phyloP scores from a whole-genome alignment of 2,113 vertebrate species.

The Onychostoma macrolepis region DNA sequence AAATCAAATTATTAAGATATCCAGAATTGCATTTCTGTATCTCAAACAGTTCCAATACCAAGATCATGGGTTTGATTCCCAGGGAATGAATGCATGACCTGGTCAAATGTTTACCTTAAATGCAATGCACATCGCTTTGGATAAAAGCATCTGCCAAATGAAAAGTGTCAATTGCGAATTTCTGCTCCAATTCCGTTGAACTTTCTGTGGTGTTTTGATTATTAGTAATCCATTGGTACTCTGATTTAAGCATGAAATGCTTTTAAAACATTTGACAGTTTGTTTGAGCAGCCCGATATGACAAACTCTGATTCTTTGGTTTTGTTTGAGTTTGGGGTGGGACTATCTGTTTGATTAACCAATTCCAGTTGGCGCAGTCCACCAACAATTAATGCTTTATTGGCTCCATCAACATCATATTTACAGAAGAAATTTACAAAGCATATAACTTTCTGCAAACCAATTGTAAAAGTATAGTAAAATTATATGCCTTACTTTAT shows the following conservation, averaged over 20 bases:
- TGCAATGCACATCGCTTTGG: not conserved
- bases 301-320: not conserved
- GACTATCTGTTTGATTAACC: not conserved
- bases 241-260: not conserved
- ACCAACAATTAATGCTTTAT: too few relatives aligned
- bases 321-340: not conserved
- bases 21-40: not conserved
- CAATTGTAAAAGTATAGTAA: too few relatives aligned
- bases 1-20: not conserved
- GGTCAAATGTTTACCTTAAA: not conserved
- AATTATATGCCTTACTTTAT: too few relatives aligned
- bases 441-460: too few relatives aligned
- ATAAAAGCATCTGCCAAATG: not conserved
- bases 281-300: not conserved
- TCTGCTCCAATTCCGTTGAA: not conserved
- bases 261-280: not conserved
- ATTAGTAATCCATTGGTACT: not conserved
- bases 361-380: not conserved
- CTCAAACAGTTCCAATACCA: not conserved
- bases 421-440: too few relatives aligned
- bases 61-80: not conserved
- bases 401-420: too few relatives aligned
- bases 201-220: not conserved
- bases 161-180: not conserved
- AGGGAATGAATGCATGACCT: not conserved